Conservation (phyloP, 1,140 invertebrate genomes). For the Drosophila sulfurigaster region DNA sequence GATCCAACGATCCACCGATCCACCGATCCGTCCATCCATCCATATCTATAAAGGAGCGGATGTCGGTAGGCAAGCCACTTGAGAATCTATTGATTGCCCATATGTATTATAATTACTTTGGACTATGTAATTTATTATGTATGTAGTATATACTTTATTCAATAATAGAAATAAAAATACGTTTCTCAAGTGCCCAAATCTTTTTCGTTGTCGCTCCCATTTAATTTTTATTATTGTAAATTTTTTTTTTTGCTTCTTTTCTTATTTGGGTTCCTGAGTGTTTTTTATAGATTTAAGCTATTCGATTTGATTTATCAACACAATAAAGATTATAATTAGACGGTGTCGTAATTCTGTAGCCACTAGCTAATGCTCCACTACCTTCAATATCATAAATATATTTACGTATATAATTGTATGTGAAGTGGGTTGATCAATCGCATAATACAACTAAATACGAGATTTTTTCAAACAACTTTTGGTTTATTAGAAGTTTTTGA, state of each 20-base stretch:
- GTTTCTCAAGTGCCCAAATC: constrained; percentile 17
- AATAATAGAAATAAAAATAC: constrained; percentile 30
- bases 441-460: not conserved
- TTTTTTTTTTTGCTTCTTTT: not conserved
- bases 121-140: constrained; percentile 68
- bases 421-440: not conserved
- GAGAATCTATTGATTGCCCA: constrained; percentile 56
- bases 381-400: constrained; percentile 3
- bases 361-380: constrained; percentile 4
- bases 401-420: not conserved
- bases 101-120: constrained; percentile 63
- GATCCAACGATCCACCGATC: not conserved
- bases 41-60: constrained; percentile 41
- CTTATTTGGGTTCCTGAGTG: not conserved
- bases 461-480: too few species aligned
- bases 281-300: constrained; percentile 36
- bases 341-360: constrained; percentile 29
- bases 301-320: constrained; percentile 42
- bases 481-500: too few species aligned
- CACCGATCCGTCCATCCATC: not conserved
- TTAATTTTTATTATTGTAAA: too few species aligned
- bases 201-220: constrained; percentile 4
- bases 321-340: constrained; percentile 53
- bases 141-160: constrained; percentile 34
- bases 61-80: constrained; percentile 46